Percentiles rank a stretch among this genome's conserved stretches.
These are phyloP conservation scores for Drosophila santomea DNA, from an alignment of 1,140 invertebrate genomes.

Conservation along the genomic window DNA sequence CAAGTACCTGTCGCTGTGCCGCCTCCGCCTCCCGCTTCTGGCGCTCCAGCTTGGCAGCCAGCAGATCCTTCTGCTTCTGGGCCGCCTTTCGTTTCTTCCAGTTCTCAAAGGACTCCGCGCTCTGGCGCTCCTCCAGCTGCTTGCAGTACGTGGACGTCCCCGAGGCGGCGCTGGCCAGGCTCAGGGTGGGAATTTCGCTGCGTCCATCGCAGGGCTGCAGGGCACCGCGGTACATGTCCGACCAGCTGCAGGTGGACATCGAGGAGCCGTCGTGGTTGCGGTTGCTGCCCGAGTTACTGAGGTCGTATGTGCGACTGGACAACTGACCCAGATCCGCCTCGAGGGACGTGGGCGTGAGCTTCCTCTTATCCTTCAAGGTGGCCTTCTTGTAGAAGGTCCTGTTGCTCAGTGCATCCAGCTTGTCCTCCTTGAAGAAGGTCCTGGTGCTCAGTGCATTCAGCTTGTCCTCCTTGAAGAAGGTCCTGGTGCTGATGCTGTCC, in stretches of 20 bases:
- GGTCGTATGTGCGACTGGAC: slow-evolving; percentile 55
- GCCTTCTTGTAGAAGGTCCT: background rate
- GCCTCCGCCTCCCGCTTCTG: slow-evolving; percentile 44
- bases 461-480: background rate
- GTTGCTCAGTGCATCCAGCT: background rate
- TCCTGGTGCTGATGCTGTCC: background rate
- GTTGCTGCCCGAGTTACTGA: slow-evolving; percentile 6
- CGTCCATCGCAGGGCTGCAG: slow-evolving; percentile 39
- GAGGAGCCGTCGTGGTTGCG: slow-evolving; percentile 40
- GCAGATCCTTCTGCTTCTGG: slow-evolving; percentile 44
- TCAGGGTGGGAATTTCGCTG: slow-evolving; percentile 41
- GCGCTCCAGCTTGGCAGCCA: slow-evolving; percentile 39
- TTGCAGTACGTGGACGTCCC: slow-evolving; percentile 55
- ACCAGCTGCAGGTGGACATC: slow-evolving; percentile 63
- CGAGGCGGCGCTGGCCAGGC: slow-evolving; percentile 33
- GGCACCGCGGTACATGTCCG: slow-evolving; percentile 51
- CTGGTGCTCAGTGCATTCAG: background rate
- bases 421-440: background rate
- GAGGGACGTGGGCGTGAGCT: background rate
- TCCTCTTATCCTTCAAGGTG: background rate
- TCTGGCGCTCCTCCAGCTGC: slow-evolving; percentile 24
- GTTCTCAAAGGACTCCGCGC: slow-evolving; percentile 32
- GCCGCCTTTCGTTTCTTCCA: slow-evolving; percentile 61
- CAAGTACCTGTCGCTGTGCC: slow-evolving; percentile 42
- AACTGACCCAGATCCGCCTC: slow-evolving; percentile 7